These are phyloP conservation scores for Ormyrus thymus DNA, from an alignment of 2,888 invertebrate genomes.

Conservation along the genomic window DNA sequence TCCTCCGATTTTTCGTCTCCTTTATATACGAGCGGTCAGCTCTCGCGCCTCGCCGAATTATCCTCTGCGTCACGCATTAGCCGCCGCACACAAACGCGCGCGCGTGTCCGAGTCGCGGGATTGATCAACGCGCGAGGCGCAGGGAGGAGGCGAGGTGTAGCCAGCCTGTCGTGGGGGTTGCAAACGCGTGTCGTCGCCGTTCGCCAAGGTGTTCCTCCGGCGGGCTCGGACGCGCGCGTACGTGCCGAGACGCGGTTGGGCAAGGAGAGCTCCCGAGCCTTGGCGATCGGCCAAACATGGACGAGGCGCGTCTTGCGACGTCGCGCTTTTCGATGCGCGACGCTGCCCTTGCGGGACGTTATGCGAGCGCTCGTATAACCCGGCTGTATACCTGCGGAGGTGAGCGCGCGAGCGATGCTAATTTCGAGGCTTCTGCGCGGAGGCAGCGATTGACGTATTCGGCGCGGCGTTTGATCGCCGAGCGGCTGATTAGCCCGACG, in stretches of 20 bases:
- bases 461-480: no score
- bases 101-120: slow-evolving; percentile 41
- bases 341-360: slow-evolving; percentile 8
- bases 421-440: no score
- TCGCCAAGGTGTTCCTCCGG: slow-evolving; percentile 34
- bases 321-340: neutral
- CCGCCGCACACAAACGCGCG: slow-evolving; percentile 59
- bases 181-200: slow-evolving; percentile 3
- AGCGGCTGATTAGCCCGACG: no score
- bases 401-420: no score
- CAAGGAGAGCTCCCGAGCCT: slow-evolving; percentile 60
- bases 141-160: slow-evolving; percentile 52
- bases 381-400: neutral
- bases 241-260: slow-evolving; percentile 32
- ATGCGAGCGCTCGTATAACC: neutral
- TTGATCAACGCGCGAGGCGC: slow-evolving; percentile 66
- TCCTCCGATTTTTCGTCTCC: slow-evolving; percentile 61
- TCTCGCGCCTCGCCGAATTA: slow-evolving; percentile 29
- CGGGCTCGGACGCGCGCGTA: neutral
- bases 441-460: no score
- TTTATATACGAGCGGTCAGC: slow-evolving; percentile 66
- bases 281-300: slow-evolving; percentile 69
- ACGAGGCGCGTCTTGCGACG: slow-evolving; percentile 66
- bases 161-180: slow-evolving; percentile 29
- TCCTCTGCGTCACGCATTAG: slow-evolving; percentile 53